phyloP scores from a whole-genome alignment of 2,797 vertebrate species.

The Kryptopterus vitreolus region DNA sequence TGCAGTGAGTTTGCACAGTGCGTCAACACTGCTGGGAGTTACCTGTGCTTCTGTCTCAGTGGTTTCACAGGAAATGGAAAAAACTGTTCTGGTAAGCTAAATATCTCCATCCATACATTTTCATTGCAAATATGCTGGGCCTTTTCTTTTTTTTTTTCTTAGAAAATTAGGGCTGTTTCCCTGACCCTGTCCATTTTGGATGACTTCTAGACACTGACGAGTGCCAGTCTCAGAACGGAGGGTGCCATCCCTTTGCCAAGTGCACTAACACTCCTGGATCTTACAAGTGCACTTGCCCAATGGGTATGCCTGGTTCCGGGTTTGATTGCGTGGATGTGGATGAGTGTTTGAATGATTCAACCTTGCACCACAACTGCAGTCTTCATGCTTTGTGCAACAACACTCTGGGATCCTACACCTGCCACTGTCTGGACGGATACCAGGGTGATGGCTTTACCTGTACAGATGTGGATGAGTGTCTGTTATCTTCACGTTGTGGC shows the following conservation, averaged over 20 bases:
- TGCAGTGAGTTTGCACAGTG: conserved; percentile 77
- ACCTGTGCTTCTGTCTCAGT: conserved; percentile 73
- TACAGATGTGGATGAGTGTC: conserved; percentile 77
- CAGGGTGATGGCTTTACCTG: conserved; percentile 74
- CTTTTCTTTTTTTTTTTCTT: conserved; percentile 53
- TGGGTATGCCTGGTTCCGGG: conserved; percentile 73
- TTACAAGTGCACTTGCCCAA: conserved; percentile 74
- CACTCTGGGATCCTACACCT: conserved; percentile 74
- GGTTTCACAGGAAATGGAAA: conserved; percentile 79
- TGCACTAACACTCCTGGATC: conserved; percentile 76
- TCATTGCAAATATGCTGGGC: conserved; percentile 39
- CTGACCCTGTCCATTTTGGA: conserved; percentile 84
- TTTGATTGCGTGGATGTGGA: conserved; percentile 78
- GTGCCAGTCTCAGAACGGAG: conserved; percentile 80
- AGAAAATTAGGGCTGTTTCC: conserved; percentile 66
- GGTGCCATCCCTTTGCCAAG: conserved; percentile 76
- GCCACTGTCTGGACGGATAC: conserved; percentile 74
- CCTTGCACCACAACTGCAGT: conserved; percentile 71
- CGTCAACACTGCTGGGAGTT: conserved; percentile 73
- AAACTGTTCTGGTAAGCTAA: conserved; percentile 77
- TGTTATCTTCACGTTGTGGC: conserved; percentile 57
- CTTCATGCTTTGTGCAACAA: conserved; percentile 72
- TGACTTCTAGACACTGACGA: conserved; percentile 89
- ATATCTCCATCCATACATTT: neutral
- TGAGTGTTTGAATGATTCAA: conserved; percentile 71